Evolutionary conservation across 2,888 invertebrate species (phyloP).

Genomic region (Thereva unica): DNA sequence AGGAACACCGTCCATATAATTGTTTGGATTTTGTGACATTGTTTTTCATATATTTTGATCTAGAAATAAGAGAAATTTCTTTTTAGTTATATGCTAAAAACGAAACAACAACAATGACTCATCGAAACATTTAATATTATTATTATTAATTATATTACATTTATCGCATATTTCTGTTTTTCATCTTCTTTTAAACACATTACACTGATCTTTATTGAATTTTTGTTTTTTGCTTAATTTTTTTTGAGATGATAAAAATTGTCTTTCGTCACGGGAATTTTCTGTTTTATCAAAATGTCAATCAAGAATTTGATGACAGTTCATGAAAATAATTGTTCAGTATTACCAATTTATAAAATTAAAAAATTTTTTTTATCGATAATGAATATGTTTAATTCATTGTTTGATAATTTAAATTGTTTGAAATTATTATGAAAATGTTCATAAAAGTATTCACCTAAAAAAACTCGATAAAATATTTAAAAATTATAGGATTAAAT

Average conservation of each 20-base stretch:
- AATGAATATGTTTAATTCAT: too few relatives aligned
- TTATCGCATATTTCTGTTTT: neutral
- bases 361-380: neutral
- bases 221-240: too few relatives aligned
- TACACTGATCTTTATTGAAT: constrained; percentile 9
- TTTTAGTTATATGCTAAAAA: neutral
- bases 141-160: neutral
- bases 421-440: too few relatives aligned
- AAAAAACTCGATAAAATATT: too few relatives aligned
- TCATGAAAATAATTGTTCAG: neutral
- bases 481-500: too few relatives aligned
- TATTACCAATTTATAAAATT: neutral
- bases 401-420: too few relatives aligned
- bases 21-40: constrained; percentile 26
- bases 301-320: constrained; percentile 7
- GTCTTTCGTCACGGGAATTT: neutral
- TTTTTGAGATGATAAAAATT: neutral
- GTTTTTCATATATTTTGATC: constrained; percentile 10
- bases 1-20: constrained; percentile 76
- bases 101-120: constrained; percentile 7
- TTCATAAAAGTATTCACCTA: too few relatives aligned
- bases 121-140: neutral
- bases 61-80: constrained; percentile 31
- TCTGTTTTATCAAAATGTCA: constrained; percentile 15
- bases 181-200: constrained; percentile 18